Base-by-base conservation (phyloP, 2,888 invertebrate genomes). In the Tortrix viridana region DNA sequence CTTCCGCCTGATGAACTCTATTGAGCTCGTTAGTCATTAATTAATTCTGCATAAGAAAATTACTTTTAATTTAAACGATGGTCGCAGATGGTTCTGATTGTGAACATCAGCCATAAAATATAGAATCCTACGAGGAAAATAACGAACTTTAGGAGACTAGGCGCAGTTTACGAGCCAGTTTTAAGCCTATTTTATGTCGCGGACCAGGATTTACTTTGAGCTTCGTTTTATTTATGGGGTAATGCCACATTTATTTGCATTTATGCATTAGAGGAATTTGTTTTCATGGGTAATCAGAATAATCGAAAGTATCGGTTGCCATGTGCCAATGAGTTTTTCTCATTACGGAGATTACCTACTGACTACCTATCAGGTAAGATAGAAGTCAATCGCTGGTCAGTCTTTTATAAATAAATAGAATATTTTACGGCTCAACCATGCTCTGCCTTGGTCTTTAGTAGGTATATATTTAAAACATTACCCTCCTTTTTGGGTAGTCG, bases 31-130 rank as follows among this genome's bases (percentile, higher is more conserved):
- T 92, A 91, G 90, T 90, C 88, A 91, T 91, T 92, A 90, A 91
- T 92, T 91, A 90, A 91, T 90, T 89, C 91, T 89, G 91, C 91
- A 90, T 90, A 92, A 89, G 91, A 90, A 91, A 92, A 90, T 89
- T 89, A 88, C 83, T 90, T 90, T 90, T 90, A 91, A 90, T 92
- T 92, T 89, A 89, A 89, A 87, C 85, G 78, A 83, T 62, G 82
- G 83, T 80, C 84, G 85, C 89, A 89, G 89, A 89, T 89, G 89
- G 81, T 77, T 78, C 79, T 74, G 75, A 79, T 79, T 80, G 62
- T 52, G 66, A 60, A 59, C 54, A 55, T 60, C 38, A 57, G 43
- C 48, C 63, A 53, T 58, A 63, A 63, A 58, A 46, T 58, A 48
- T 43, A 32, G 57, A 53, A 46, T 63, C 63, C 58, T 58, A 57